Conservation (phyloP, 2,797 vertebrate species). For the Smutsia temminckii region DNA sequence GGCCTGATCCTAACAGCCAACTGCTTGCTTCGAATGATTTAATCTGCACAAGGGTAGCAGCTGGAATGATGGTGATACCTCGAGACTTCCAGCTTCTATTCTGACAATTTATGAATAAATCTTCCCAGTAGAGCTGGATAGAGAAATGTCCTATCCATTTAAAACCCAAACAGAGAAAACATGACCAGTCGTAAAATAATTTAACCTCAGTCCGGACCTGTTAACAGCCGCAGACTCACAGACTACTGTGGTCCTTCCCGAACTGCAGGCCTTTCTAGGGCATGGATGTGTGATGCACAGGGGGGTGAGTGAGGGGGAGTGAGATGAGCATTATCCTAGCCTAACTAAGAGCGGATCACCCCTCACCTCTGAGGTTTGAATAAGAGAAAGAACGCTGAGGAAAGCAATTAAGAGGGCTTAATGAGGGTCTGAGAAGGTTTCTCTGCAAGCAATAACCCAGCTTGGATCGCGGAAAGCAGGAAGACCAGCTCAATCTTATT, state of each 20-base stretch:
- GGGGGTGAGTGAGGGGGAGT: too few relatives aligned
- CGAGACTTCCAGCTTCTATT: conserved; percentile 42
- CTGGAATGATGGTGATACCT: neutral
- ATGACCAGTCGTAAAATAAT: conserved; percentile 26
- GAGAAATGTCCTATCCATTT: conserved; percentile 3
- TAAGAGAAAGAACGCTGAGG: conserved; percentile 32
- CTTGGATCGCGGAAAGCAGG: conserved; percentile 21
- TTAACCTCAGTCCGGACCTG: neutral
- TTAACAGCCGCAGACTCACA: neutral
- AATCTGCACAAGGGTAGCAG: conserved; percentile 34
- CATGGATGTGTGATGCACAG: neutral
- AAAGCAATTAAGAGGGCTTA: conserved; percentile 74
- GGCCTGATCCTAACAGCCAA: neutral
- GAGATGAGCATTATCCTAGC: conserved; percentile 47
- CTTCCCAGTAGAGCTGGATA: conserved; percentile 37
- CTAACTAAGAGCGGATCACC: conserved; percentile 70
- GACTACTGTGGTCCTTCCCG: neutral
- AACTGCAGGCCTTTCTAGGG: neutral
- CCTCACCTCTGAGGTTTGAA: conserved; percentile 71
- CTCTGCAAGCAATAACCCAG: conserved; percentile 49
- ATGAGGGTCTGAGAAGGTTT: conserved; percentile 62
- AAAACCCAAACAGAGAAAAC: conserved; percentile 53
- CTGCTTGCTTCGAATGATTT: conserved; percentile 46
- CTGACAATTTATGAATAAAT: conserved; percentile 46
- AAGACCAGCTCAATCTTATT: conserved; percentile 60